Percentiles rank a stretch among this genome's conserved stretches.
Evolutionary conservation across 2,113 vertebrate genomes (phyloP).

Genomic region (Pontoporia blainvillei): DNA sequence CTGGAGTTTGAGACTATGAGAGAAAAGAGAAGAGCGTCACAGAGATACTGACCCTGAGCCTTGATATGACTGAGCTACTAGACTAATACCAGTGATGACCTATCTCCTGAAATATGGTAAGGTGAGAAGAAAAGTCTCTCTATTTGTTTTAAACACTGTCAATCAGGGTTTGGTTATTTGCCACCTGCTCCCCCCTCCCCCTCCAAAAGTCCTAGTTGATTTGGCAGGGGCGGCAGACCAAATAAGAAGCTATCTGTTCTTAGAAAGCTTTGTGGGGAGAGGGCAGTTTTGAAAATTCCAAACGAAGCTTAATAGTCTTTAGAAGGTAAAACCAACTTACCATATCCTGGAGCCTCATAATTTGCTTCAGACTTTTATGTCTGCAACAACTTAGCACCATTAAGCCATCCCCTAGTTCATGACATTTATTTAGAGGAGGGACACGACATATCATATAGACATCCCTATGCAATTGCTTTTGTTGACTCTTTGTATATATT

Average conservation of each 20-base stretch:
- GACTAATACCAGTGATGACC: background rate
- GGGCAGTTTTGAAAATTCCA: background rate
- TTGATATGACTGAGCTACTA: background rate
- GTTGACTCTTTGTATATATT: background rate
- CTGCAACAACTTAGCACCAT: background rate
- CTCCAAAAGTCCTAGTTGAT: background rate
- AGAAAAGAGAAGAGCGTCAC: background rate
- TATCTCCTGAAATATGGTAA: background rate
- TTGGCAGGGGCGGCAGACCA: background rate
- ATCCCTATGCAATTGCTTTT: background rate
- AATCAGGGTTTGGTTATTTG: background rate
- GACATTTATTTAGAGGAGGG: background rate
- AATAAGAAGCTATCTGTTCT: background rate
- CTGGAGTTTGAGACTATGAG: background rate
- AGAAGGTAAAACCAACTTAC: background rate
- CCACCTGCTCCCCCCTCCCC: accelerated
- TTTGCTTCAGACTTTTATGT: background rate
- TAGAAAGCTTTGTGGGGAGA: background rate
- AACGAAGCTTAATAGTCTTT: background rate
- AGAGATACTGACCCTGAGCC: background rate
- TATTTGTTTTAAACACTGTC: background rate
- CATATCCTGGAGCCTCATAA: background rate
- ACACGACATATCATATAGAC: background rate
- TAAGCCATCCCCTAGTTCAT: background rate
- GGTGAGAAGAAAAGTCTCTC: background rate